Evolutionary conservation across 2,888 invertebrate species (phyloP), one percentile per base, ranked within the genome.

Genomic region (Drosophila atroscutellata): DNA sequence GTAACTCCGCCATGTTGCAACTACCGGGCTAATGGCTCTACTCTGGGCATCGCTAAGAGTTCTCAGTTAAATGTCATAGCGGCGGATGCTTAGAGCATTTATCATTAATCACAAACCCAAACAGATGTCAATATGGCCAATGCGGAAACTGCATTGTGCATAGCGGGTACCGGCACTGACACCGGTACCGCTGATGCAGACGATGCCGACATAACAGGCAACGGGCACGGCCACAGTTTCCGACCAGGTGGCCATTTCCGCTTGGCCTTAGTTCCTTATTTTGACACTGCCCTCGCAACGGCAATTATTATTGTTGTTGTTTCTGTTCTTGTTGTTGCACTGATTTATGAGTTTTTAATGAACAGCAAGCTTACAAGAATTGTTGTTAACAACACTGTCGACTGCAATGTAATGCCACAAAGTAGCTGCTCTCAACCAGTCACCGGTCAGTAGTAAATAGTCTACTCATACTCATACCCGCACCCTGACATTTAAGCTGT

Each of bases 301-400:
- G 77, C 89, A 89, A 81, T 88, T 90, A 87, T 89, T 81, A 60
- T 62, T 58, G 70, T 42, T 50, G 65, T 42, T 59, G 72, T 39
- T 57, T 54, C 26, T 58, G 55, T 47, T 68, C 56, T 32, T 75
- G 67, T 49, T 51, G 72, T 42, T 71, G 52, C 77, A 67, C 79
- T 89, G 88, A 89, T 89, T 90, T 90, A 89, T 90, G 91, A 80
- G 79, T 72, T 88, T 89, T 88, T 90, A 89, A 89, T 89, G 86
- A 90, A 88, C 84, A 83, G 88, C 88, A 85, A 85, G 81, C 83
- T 89, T 85, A 87, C 87, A 87, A 80, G 82, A 85, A 89, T 80
- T 89, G 90, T 83, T 89, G 88, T 86, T 89, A 89, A 86, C 90
- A 89, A 87, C 82, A 65, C 67, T 56, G 64, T 79, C 65, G 65